phyloP scores from a whole-genome alignment of 2,888 invertebrate genomes.

The Volucella zonaria region DNA sequence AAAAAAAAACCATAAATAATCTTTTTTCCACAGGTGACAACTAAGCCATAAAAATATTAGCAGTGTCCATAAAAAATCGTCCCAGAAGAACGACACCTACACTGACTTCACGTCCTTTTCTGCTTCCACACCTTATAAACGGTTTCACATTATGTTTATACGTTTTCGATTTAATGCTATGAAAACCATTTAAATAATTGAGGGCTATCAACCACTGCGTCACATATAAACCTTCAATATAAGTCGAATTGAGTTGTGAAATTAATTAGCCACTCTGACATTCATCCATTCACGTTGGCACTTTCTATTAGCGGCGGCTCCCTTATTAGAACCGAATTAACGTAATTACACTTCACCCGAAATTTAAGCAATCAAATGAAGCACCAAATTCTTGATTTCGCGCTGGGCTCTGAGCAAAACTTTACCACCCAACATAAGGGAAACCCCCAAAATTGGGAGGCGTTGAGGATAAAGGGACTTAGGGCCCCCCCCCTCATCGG shows the following conservation, averaged over 20 bases:
- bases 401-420: neutral
- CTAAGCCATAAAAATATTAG: too few relatives aligned
- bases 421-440: constrained; percentile 56
- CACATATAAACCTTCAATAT: constrained; percentile 46
- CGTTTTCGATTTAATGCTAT: constrained; percentile 6
- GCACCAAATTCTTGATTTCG: constrained; percentile 60
- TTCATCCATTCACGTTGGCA: constrained; percentile 52
- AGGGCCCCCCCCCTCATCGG: constrained; percentile 76
- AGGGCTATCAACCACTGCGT: constrained; percentile 61
- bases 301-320: constrained; percentile 27
- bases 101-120: neutral
- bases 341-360: constrained; percentile 46
- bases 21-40: too few relatives aligned
- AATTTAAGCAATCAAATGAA: constrained; percentile 59
- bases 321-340: constrained; percentile 43
- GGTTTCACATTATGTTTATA: neutral
- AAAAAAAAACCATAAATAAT: too few relatives aligned
- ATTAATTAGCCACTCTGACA: constrained; percentile 51
- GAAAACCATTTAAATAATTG: constrained; percentile 64
- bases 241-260: constrained; percentile 23
- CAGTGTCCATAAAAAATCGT: constrained; percentile 9
- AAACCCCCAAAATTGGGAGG: constrained; percentile 76
- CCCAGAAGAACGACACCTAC: constrained; percentile 37
- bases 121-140: constrained; percentile 1
- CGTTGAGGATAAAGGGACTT: constrained; percentile 56